phyloP scores from a whole-genome alignment of 2,888 invertebrate genomes.

The Nomada hirtipes region DNA sequence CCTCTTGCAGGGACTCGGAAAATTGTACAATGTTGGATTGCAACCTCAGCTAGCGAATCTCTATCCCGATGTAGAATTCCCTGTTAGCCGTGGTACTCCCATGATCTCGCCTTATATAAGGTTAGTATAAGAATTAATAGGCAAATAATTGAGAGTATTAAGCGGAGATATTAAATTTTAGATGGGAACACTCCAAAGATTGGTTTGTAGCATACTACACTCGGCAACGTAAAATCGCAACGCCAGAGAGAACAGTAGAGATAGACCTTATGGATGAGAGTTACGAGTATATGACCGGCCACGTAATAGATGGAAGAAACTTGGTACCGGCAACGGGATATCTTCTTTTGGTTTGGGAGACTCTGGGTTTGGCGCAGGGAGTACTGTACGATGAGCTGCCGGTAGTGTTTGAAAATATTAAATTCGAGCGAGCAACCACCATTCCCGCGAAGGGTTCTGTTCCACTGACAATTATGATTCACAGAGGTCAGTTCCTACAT shows the following conservation, averaged over 20 bases:
- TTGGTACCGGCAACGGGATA: conserved; percentile 95
- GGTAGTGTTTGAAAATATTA: conserved; percentile 88
- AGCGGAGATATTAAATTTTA: conserved; percentile 67
- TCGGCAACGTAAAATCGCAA: conserved; percentile 88
- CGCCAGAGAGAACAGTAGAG: conserved; percentile 87
- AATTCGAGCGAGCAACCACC: conserved; percentile 87
- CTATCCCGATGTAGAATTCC: conserved; percentile 91
- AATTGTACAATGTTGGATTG: conserved; percentile 91
- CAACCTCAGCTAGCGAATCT: conserved; percentile 91
- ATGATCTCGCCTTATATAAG: conserved; percentile 93
- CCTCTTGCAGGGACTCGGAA: conserved; percentile 88
- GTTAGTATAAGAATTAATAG: conserved; percentile 17
- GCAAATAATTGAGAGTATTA: neutral
- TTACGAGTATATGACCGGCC: conserved; percentile 90
- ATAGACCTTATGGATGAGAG: conserved; percentile 88
- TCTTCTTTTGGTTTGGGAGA: conserved; percentile 91
- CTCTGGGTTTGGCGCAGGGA: conserved; percentile 89
- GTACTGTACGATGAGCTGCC: conserved; percentile 89
- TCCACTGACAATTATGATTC: conserved; percentile 78
- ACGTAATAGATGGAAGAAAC: conserved; percentile 94
- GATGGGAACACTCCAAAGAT: conserved; percentile 94
- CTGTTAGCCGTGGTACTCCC: conserved; percentile 94
- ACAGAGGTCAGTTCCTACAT: conserved; percentile 70
- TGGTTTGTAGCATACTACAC: conserved; percentile 91
- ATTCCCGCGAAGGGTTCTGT: conserved; percentile 84